Conservation (phyloP, 2,113 vertebrate genomes). For the Pseudorasbora parva region DNA sequence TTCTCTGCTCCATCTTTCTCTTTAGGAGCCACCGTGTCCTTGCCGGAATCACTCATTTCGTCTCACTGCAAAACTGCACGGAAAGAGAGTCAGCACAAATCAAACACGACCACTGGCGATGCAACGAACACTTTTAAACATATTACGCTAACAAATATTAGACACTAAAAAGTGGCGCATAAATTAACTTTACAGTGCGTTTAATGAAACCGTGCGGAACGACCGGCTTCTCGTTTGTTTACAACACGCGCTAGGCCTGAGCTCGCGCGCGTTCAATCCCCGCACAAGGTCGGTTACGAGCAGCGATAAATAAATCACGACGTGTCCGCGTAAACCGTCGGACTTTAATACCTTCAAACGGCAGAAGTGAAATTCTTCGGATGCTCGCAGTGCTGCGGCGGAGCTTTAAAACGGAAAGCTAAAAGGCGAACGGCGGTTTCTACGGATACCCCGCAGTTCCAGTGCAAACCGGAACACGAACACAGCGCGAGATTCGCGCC, state of each 20-base stretch:
- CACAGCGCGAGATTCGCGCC: conserved; percentile 66
- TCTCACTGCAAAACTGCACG: conserved; percentile 63
- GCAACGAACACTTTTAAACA: background rate
- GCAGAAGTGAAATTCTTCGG: background rate
- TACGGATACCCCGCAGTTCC: conserved; percentile 55
- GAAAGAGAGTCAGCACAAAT: conserved; percentile 45
- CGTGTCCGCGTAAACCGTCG: background rate
- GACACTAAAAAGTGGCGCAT: background rate
- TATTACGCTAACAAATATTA: background rate
- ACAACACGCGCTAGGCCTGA: conserved; percentile 31
- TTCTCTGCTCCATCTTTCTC: conserved; percentile 92
- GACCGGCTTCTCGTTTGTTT: conserved; percentile 44
- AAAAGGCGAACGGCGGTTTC: conserved; percentile 26
- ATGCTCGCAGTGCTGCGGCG: background rate
- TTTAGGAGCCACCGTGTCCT: conserved; percentile 88
- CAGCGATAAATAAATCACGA: background rate
- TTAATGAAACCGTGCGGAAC: background rate
- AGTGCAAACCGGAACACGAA: conserved; percentile 47
- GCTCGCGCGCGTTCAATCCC: background rate
- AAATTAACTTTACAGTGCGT: background rate
- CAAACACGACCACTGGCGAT: background rate
- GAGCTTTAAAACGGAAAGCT: conserved; percentile 26
- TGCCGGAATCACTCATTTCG: conserved; percentile 89
- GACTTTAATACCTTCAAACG: background rate
- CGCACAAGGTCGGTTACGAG: background rate